Evolutionary conservation across 2,797 vertebrate genomes (phyloP).

Genomic region (Melanotaenia parkinsoni): DNA sequence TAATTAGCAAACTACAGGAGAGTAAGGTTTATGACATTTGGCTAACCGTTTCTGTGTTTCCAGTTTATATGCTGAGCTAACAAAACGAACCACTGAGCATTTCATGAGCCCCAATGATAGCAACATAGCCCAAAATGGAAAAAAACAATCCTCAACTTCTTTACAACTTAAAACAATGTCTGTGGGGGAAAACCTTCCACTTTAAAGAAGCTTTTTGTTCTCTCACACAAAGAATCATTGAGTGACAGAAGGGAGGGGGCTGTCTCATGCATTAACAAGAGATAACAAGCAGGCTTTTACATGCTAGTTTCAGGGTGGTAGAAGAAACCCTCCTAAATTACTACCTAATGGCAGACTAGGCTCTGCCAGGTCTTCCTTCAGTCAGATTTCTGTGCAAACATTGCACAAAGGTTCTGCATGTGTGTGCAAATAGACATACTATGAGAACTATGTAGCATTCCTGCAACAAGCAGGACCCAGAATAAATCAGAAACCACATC

Average conservation of each 20-base stretch:
- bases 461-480: not conserved
- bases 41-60: not conserved
- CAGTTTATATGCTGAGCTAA: not conserved
- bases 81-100: not conserved
- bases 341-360: not conserved
- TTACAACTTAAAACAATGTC: not conserved
- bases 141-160: not conserved
- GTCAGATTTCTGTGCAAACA: not conserved
- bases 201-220: conserved; percentile 43
- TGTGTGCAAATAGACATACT: not conserved
- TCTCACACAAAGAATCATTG: not conserved
- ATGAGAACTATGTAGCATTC: not conserved
- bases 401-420: not conserved
- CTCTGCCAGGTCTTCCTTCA: conserved; percentile 9
- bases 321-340: not conserved
- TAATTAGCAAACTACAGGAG: not conserved
- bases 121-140: not conserved
- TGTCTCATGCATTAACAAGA: not conserved
- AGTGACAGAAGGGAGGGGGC: not conserved
- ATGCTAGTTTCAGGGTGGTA: not conserved
- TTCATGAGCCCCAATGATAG: not conserved
- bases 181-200: not conserved
- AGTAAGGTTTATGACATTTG: not conserved
- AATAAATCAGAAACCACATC: not conserved
- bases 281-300: not conserved